phyloP scores from a whole-genome alignment of 64 coral and sea anemone species.

The Montipora cactus region DNA sequence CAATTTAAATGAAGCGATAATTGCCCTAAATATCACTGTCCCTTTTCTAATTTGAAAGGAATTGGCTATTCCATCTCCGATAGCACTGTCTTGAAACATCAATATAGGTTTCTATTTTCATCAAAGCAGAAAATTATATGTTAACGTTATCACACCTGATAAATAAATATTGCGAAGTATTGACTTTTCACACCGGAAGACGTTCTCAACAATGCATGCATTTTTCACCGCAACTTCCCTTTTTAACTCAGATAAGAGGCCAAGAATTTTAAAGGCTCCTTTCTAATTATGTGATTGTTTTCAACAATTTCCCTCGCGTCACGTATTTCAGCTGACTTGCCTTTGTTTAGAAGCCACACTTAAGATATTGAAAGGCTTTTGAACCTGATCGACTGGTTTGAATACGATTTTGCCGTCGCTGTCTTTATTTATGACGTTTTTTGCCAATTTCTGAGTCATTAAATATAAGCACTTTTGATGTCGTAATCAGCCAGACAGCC shows the following conservation, averaged over 20 bases:
- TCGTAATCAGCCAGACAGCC: not conserved
- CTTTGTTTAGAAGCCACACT: not conserved
- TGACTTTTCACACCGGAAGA: constrained; percentile 23
- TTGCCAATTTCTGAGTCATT: not conserved
- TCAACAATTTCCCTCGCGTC: not conserved
- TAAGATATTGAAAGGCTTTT: not conserved
- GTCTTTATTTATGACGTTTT: not conserved
- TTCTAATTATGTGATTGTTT: constrained; percentile 10
- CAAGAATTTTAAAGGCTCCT: not conserved
- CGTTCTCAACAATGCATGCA: not conserved
- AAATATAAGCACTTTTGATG: not conserved
- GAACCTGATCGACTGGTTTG: not conserved
- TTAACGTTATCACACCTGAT: not conserved
- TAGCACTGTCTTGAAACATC: not conserved
- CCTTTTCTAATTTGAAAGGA: not conserved
- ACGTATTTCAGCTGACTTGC: not conserved
- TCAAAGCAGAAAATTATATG: not conserved
- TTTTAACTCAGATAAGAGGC: not conserved
- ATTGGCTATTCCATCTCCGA: not conserved
- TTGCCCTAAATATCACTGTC: not conserved
- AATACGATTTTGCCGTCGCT: not conserved
- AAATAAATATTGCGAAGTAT: not conserved
- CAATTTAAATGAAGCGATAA: constrained; percentile 23
- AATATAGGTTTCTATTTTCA: not conserved
- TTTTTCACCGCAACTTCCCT: constrained; percentile 24